Evolutionary conservation across 2,888 invertebrate species (phyloP).

Genomic region (Drosophila macrospina): DNA sequence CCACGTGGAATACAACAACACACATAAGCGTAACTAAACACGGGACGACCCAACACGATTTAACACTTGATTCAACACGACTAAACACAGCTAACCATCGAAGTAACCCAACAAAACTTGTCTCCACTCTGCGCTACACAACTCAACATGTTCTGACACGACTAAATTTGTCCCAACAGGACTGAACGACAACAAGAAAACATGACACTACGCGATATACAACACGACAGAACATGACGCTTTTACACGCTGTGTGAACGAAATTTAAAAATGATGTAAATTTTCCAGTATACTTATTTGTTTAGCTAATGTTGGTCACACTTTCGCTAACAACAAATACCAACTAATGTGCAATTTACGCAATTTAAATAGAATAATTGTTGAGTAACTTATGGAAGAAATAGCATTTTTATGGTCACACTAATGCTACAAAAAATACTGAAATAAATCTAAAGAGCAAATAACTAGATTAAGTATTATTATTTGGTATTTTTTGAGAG

Average conservation of each 20-base stretch:
- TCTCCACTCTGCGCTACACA: slow-evolving; percentile 2
- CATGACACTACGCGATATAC: slow-evolving; percentile 1
- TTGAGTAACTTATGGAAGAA: too few species aligned
- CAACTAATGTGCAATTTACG: too few species aligned
- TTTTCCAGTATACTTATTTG: neutral
- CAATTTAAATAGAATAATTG: too few species aligned
- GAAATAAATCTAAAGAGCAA: neutral
- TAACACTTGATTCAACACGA: slow-evolving; percentile 24
- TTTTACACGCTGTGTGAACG: neutral
- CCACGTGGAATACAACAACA: slow-evolving; percentile 15
- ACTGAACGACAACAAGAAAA: neutral
- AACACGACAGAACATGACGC: slow-evolving; percentile 8
- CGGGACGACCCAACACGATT: slow-evolving; percentile 20
- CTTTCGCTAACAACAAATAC: neutral
- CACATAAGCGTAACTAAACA: slow-evolving; percentile 14
- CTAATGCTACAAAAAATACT: neutral
- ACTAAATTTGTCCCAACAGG: slow-evolving; percentile 11
- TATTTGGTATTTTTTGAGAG: too few species aligned
- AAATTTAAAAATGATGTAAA: neutral
- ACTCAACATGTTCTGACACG: slow-evolving; percentile 12
- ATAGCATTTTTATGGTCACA: too few species aligned
- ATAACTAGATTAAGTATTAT: too few species aligned
- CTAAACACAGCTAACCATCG: slow-evolving; percentile 14
- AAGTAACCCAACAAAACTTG: slow-evolving; percentile 11
- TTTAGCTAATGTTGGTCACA: neutral